phyloP scores from a whole-genome alignment of 2,797 vertebrate species.

The Catharus ustulatus region DNA sequence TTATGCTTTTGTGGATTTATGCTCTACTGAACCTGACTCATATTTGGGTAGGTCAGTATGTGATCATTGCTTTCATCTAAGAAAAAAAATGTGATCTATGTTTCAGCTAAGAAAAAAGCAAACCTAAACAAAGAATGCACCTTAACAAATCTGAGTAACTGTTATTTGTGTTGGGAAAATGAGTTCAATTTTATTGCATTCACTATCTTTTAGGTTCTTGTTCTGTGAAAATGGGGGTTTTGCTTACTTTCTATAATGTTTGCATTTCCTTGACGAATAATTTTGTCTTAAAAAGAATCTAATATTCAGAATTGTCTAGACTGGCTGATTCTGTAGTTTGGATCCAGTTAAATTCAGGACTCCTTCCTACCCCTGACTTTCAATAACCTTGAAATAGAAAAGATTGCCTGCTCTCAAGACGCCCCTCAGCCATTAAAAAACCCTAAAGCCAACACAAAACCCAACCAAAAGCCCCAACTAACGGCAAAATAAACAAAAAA shows the following conservation, averaged over 20 bases:
- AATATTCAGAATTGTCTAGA: neutral
- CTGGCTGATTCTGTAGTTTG: neutral
- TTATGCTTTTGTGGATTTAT: conserved; percentile 26
- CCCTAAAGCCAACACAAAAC: neutral
- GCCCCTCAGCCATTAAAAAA: neutral
- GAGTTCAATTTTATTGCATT: neutral
- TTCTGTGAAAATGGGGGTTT: neutral
- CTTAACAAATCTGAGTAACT: neutral
- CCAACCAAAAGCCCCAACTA: neutral
- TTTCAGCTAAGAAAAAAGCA: neutral
- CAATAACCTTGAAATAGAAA: neutral
- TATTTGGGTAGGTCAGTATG: neutral
- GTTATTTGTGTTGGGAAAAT: neutral
- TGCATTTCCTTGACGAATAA: neutral
- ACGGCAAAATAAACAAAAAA: neutral
- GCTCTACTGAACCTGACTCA: conserved; percentile 34
- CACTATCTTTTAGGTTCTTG: neutral
- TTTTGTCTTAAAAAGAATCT: neutral
- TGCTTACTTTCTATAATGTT: neutral
- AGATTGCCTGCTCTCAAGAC: neutral
- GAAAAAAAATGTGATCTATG: neutral
- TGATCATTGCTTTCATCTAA: conserved; percentile 9
- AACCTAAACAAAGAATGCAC: neutral
- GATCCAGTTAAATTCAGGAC: neutral
- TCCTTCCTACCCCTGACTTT: neutral